These are phyloP conservation scores for Hemichromis elongatus DNA, from an alignment of 2,113 vertebrate species.

Conservation along the genomic window DNA sequence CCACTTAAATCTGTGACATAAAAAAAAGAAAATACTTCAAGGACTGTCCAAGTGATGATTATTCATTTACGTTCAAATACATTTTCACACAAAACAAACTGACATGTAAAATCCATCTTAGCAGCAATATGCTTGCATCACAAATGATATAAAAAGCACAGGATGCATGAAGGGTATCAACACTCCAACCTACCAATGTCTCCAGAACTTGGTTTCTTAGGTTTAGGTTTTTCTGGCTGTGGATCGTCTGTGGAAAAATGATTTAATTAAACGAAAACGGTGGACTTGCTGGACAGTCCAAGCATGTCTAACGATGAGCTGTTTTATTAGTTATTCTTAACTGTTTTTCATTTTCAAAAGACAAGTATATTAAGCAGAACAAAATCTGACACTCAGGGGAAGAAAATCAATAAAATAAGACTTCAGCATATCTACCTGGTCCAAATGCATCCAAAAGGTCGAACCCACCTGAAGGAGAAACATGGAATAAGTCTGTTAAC, in stretches of 20 bases:
- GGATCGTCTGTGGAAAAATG: background rate
- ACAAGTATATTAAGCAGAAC: background rate
- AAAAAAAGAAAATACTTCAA: background rate
- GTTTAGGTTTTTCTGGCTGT: background rate
- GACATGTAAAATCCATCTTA: background rate
- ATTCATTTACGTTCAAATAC: background rate
- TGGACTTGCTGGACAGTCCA: background rate
- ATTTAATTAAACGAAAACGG: background rate
- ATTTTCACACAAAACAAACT: background rate
- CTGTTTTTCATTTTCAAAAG: background rate
- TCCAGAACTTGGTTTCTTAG: slow-evolving; percentile 8
- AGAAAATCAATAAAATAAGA: background rate
- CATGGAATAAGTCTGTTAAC: fast-evolving
- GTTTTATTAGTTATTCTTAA: background rate
- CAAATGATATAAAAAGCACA: background rate
- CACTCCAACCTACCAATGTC: background rate
- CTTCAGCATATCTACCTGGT: background rate
- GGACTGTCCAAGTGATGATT: background rate
- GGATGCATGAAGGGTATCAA: background rate
- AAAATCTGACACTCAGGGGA: background rate
- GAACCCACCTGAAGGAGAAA: background rate
- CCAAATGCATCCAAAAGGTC: background rate
- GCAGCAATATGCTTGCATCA: background rate
- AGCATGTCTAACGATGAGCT: fast-evolving
- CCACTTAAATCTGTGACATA: background rate